phyloP scores from a whole-genome alignment of 37 sponge, comb jelly and placozoan species.

The Tethya wilhelma region DNA sequence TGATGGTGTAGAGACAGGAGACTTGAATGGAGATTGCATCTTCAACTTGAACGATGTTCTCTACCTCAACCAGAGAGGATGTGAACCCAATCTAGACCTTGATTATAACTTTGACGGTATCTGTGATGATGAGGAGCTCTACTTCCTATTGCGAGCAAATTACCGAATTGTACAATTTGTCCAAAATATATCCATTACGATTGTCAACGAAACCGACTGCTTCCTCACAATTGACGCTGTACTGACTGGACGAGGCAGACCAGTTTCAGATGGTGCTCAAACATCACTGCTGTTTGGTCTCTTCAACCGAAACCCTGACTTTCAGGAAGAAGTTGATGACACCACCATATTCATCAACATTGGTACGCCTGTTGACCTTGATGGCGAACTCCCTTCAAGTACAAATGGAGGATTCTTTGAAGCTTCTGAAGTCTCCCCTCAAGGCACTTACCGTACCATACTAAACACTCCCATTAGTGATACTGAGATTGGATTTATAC shows the following conservation, averaged over 20 bases:
- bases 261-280: background rate
- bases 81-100: background rate
- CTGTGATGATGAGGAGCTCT: constrained; percentile 51
- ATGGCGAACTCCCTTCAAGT: background rate
- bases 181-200: background rate
- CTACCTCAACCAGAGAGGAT: constrained; percentile 11
- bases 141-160: constrained; percentile 47
- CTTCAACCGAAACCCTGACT: constrained; percentile 33
- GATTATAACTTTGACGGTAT: constrained; percentile 61
- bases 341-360: constrained; percentile 11
- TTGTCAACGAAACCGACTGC: constrained; percentile 47
- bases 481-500: constrained; percentile 29
- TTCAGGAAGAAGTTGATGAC: constrained; percentile 35
- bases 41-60: constrained; percentile 61
- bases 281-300: constrained; percentile 48
- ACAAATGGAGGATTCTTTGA: constrained; percentile 58
- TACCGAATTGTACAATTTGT: constrained; percentile 61
- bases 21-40: constrained; percentile 78
- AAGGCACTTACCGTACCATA: background rate
- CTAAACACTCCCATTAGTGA: constrained; percentile 31
- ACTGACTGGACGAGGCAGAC: constrained; percentile 37
- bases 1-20: constrained; percentile 47
- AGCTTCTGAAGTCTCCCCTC: background rate
- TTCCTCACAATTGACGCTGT: constrained; percentile 49
- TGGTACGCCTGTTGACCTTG: constrained; percentile 6